Percentiles rank a stretch among this genome's conserved stretches.
Conservation (phyloP, 1,140 invertebrate species). For the Subanguina moxae region DNA sequence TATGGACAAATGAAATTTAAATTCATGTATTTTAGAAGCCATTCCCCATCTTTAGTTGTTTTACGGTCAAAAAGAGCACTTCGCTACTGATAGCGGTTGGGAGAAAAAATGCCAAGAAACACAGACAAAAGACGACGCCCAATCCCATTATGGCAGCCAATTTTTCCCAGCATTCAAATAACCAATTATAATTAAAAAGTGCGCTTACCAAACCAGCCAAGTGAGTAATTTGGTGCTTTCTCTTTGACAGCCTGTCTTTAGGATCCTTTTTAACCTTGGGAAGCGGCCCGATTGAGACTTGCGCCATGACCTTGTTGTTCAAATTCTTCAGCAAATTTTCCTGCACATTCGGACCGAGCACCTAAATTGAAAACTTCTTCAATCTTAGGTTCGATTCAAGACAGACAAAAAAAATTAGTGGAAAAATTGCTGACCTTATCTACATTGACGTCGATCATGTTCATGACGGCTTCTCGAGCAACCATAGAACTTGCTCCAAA, state of each 20-base stretch:
- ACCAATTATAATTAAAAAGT: too few species aligned
- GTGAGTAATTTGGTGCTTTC: slow-evolving; percentile 53
- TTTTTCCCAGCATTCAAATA: too few species aligned
- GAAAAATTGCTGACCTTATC: slow-evolving; percentile 19
- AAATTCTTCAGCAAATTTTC: slow-evolving; percentile 47
- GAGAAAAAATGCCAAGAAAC: too few species aligned
- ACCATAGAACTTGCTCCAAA: slow-evolving; percentile 35
- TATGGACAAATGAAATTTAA: too few species aligned
- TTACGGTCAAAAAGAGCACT: too few species aligned
- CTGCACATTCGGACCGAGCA: slow-evolving; percentile 46
- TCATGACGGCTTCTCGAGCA: slow-evolving; percentile 38
- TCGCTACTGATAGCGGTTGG: too few species aligned
- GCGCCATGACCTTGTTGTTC: slow-evolving; percentile 36
- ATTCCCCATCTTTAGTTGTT: too few species aligned
- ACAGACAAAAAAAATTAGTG: neutral
- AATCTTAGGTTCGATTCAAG: neutral
- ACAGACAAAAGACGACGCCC: too few species aligned
- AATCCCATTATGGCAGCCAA: too few species aligned
- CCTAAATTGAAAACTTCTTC: slow-evolving; percentile 18
- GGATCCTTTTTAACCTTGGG: slow-evolving; percentile 39
- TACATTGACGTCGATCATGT: slow-evolving; percentile 40
- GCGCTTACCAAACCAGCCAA: slow-evolving; percentile 39
- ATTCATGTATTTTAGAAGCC: too few species aligned
- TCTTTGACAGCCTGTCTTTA: slow-evolving; percentile 40
- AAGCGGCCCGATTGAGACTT: slow-evolving; percentile 22